These are phyloP conservation scores for Thecophora atra DNA, from an alignment of 2,888 invertebrate genomes.

Conservation along the genomic window DNA sequence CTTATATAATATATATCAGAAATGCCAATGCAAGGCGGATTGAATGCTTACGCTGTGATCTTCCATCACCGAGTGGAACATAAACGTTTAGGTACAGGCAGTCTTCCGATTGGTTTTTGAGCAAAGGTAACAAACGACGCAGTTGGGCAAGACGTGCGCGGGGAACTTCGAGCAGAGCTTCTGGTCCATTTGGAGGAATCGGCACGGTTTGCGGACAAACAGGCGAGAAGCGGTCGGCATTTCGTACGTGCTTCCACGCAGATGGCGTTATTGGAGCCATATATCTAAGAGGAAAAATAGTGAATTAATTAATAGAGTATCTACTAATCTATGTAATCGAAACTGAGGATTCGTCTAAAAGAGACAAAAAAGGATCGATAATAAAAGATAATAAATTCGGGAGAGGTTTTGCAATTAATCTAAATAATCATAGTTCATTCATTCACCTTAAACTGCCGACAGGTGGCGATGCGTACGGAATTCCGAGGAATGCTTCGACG, in stretches of 20 bases:
- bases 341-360: too few species aligned
- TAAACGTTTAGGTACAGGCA: conserved; percentile 97
- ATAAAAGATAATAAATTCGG: too few species aligned
- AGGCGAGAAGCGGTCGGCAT: conserved; percentile 83
- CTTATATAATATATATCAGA: not conserved
- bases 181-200: conserved; percentile 69
- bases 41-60: conserved; percentile 53
- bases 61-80: conserved; percentile 75
- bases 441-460: conserved; percentile 84
- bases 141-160: conserved; percentile 85
- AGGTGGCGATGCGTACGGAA: conserved; percentile 93
- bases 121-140: conserved; percentile 81
- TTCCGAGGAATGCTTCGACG: conserved; percentile 92
- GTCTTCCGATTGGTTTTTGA: conserved; percentile 96
- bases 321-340: too few species aligned
- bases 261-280: conserved; percentile 95
- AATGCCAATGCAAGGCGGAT: not conserved
- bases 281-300: too few species aligned
- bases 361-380: too few species aligned
- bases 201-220: conserved; percentile 88
- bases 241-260: conserved; percentile 82
- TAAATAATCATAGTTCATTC: too few species aligned
- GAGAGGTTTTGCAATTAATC: not conserved
- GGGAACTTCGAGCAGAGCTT: conserved; percentile 77
- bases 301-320: too few species aligned